Evolutionary conservation across 1,140 invertebrate genomes (phyloP).

Genomic region (Drosophila miranda): DNA sequence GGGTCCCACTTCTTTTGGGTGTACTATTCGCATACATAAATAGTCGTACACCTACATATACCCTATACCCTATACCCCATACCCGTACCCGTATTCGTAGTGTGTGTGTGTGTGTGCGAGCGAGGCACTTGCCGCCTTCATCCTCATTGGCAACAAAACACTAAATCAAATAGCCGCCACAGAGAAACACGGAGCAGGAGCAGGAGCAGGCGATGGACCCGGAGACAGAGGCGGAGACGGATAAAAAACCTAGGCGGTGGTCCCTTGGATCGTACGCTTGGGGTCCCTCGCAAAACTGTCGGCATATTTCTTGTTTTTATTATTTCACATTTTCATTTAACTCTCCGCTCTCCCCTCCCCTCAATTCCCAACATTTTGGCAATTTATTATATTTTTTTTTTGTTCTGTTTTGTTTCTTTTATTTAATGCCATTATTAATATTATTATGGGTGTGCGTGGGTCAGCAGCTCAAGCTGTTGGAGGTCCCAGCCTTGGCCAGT

Average conservation of each 20-base stretch:
- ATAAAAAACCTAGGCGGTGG: slow-evolving; percentile 67
- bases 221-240: slow-evolving; percentile 1
- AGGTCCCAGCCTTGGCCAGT: too few species aligned
- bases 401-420: too few species aligned
- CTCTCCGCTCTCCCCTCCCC: background rate
- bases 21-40: too few species aligned
- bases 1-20: slow-evolving; percentile 16
- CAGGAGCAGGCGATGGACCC: background rate
- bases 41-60: too few species aligned
- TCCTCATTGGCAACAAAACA: slow-evolving; percentile 35
- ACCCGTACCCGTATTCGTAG: background rate
- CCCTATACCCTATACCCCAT: background rate
- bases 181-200: slow-evolving; percentile 10
- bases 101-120: slow-evolving; percentile 28
- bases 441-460: too few species aligned
- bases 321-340: slow-evolving; percentile 30
- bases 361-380: slow-evolving; percentile 14
- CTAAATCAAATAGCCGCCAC: slow-evolving; percentile 69
- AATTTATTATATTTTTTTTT: slow-evolving; percentile 47
- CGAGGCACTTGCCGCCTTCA: slow-evolving; percentile 54
- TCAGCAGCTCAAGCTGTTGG: too few species aligned
- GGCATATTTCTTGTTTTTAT: slow-evolving; percentile 61
- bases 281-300: slow-evolving; percentile 43
- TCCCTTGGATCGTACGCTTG: slow-evolving; percentile 32
- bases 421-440: too few species aligned